Evolutionary conservation across 2,888 invertebrate genomes (phyloP).

Genomic region (Hypomecis atomaria): DNA sequence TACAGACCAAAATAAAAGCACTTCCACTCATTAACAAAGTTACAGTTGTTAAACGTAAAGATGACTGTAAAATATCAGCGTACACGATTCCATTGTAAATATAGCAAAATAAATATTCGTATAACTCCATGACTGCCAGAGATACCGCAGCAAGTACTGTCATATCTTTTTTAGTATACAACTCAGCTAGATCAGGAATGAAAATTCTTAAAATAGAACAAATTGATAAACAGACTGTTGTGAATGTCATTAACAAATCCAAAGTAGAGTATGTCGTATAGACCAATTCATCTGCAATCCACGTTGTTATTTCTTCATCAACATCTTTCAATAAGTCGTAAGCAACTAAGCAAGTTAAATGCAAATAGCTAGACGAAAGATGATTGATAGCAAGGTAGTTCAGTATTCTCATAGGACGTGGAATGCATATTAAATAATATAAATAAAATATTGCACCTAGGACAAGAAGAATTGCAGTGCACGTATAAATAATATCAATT

Average conservation of each 20-base stretch:
- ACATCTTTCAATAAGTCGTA: constrained; percentile 7
- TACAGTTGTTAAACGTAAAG: constrained; percentile 12
- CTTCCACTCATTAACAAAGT: constrained; percentile 9
- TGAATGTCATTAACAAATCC: constrained; percentile 14
- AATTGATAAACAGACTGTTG: constrained; percentile 10
- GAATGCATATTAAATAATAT: constrained; percentile 1
- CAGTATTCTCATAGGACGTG: constrained; percentile 14
- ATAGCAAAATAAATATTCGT: constrained; percentile 13
- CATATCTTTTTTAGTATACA: constrained; percentile 23
- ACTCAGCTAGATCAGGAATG: constrained; percentile 17
- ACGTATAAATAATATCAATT: constrained; percentile 2
- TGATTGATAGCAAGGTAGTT: constrained; percentile 17
- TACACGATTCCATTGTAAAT: not conserved
- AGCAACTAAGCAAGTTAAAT: constrained; percentile 7
- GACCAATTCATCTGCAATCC: not conserved
- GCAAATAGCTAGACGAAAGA: constrained; percentile 5
- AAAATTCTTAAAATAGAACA: constrained; percentile 9
- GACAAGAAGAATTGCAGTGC: not conserved
- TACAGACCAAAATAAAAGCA: constrained; percentile 6
- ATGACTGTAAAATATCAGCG: not conserved
- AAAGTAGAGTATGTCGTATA: constrained; percentile 13
- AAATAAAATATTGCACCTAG: constrained; percentile 4
- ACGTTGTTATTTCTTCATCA: not conserved
- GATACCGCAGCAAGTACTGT: constrained; percentile 5
- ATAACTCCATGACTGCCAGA: constrained; percentile 9